phyloP scores from a whole-genome alignment of 1,140 invertebrate species.

The Brachystomella parvula region DNA sequence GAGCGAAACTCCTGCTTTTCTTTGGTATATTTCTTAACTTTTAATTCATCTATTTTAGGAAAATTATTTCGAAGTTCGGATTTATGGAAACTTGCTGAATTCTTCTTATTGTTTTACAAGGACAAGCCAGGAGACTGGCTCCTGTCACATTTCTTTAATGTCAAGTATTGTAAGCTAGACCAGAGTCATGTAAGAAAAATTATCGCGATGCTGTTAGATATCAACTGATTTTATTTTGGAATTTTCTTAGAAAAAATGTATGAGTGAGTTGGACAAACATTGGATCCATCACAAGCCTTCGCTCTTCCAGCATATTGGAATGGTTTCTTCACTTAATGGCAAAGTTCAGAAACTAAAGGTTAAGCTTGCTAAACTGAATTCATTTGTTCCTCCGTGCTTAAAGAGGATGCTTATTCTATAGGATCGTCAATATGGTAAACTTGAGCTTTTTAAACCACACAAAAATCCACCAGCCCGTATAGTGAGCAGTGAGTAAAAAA shows the following conservation, averaged over 20 bases:
- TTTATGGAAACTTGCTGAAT: constrained; percentile 78
- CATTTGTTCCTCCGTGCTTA: background rate
- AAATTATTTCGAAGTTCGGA: constrained; percentile 89
- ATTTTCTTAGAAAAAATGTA: constrained; percentile 78
- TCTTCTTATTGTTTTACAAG: constrained; percentile 90
- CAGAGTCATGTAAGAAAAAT: constrained; percentile 60
- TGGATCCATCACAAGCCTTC: constrained; percentile 86
- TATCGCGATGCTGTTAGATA: background rate
- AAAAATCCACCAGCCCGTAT: constrained; percentile 60
- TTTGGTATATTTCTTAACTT: constrained; percentile 11
- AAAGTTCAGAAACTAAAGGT: constrained; percentile 96
- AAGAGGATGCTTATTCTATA: too few relatives aligned
- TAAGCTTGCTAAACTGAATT: constrained; percentile 38
- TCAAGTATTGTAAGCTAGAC: constrained; percentile 81
- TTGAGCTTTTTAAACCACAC: constrained; percentile 70
- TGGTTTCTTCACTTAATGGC: constrained; percentile 88
- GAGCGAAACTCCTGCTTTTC: constrained; percentile 13
- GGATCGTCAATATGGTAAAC: constrained; percentile 88
- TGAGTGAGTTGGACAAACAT: constrained; percentile 64
- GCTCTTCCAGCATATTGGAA: constrained; percentile 92
- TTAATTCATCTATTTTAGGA: constrained; percentile 50
- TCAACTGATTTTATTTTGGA: constrained; percentile 20
- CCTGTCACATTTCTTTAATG: constrained; percentile 79
- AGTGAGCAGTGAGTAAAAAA: too few relatives aligned
- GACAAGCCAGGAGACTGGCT: constrained; percentile 97